Conservation (phyloP, 2,113 vertebrate species). For the Montifringilla adamsi region DNA sequence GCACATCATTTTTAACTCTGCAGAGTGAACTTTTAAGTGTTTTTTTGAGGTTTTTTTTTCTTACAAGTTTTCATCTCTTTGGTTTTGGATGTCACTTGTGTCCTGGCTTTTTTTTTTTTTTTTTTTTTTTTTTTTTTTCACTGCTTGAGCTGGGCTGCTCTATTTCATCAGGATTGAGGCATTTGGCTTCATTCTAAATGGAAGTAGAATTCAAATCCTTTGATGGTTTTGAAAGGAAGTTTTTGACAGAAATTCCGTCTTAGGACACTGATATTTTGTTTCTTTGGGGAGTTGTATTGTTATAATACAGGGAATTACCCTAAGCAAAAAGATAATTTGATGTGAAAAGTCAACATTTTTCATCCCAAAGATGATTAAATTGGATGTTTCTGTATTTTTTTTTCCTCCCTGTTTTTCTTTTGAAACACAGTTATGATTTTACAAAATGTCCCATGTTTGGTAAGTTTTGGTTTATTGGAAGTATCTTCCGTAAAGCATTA, state of each 20-base stretch:
- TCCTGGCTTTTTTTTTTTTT: neutral
- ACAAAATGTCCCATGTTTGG: neutral
- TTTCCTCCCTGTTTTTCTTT: neutral
- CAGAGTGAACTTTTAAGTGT: neutral
- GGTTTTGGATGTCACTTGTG: neutral
- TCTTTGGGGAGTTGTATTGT: neutral
- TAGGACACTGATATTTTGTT: neutral
- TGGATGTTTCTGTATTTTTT: neutral
- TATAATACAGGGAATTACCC: neutral
- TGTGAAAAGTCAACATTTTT: neutral
- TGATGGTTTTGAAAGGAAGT: neutral
- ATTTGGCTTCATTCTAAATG: neutral
- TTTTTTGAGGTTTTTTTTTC: neutral
- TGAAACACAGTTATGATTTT: neutral
- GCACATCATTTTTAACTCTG: neutral
- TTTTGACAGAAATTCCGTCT: neutral
- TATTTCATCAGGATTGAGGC: neutral
- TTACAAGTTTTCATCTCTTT: neutral
- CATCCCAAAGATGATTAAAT: neutral
- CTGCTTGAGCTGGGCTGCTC: neutral
- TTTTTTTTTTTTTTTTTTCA: neutral
- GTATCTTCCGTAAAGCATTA: neutral
- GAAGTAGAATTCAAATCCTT: neutral
- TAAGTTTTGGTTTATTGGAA: neutral
- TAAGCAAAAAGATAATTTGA: neutral